Base-by-base conservation (phyloP, 2,113 vertebrate genomes). In the Glaucidium brasilianum region DNA sequence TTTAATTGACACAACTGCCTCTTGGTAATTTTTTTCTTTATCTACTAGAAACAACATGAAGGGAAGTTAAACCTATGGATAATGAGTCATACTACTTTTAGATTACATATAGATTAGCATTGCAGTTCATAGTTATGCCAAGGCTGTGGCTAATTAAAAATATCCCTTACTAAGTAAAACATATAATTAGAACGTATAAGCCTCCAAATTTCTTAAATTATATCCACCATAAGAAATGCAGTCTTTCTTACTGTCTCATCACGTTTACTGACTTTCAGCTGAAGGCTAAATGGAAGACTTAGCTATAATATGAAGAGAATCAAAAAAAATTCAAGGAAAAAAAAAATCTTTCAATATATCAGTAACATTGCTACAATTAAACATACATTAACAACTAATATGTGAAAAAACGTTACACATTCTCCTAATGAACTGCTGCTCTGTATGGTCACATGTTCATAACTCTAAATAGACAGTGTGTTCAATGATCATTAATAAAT, bases 41-140 rank as follows among this genome's bases (percentile, higher is more conserved):
- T 18, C 67, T 83, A 27, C 6, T 55, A 15, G 25, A 58, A 63
- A 2, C 18, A 85, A 22, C 26, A 63, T 30, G 43, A 77, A 37
- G 9, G 15, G 34, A 68, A 64, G 41, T 77, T 47, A 56, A 73
- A 80, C 8, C 30, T 35, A 6, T 13, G 8, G 16, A 41, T 91
- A 58, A 50, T 39, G 32, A 83, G 14, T 75, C 35, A 32, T 52
- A 29, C 15, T 63, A 60, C 56, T 72, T 76, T 59, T 27, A 85
- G 10, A 63, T 50, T 6, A 25, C 8, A 50, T 30, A 45, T 12
- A 59, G 6, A 1, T 37, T 56, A 52, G 23, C 0, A 0, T 10
- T 78, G 56, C 3, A 39, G 10, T 60, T 80, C 14, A 45, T 68
- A 37, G 3, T 15, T 34, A 41, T 19, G 8, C 14, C 29, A 77